Percentiles rank a stretch among this genome's conserved stretches.
phyloP scores from a whole-genome alignment of 2,888 invertebrate species.

The Acleris sparsana region DNA sequence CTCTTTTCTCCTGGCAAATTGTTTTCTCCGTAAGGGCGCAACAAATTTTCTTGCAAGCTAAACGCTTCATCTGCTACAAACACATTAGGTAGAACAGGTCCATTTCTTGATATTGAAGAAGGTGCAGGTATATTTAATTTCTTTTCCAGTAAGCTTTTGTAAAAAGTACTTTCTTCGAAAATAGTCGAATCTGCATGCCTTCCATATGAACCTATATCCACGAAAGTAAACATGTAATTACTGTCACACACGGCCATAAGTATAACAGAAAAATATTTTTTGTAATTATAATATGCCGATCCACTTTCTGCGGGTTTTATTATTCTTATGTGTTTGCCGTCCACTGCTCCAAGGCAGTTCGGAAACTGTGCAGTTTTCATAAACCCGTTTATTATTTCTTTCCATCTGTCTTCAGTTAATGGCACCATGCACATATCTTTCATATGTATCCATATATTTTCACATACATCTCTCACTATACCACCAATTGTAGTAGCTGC shows the following conservation, averaged over 20 bases:
- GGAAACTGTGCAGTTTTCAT: slow-evolving; percentile 35
- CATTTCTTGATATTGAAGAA: too few relatives aligned
- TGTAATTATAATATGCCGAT: slow-evolving; percentile 36
- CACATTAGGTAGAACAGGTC: too few relatives aligned
- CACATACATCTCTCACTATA: slow-evolving; percentile 34
- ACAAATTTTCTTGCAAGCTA: too few relatives aligned
- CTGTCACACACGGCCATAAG: slow-evolving; percentile 32
- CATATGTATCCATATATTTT: slow-evolving; percentile 39
- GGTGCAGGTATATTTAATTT: slow-evolving; percentile 39
- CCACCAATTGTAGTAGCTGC: slow-evolving; percentile 33
- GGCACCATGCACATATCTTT: slow-evolving; percentile 38
- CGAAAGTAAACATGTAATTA: slow-evolving; percentile 38
- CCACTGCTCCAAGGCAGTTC: slow-evolving; percentile 42
- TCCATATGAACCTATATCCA: slow-evolving; percentile 41
- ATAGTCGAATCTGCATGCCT: slow-evolving; percentile 38
- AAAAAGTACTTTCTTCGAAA: slow-evolving; percentile 40
- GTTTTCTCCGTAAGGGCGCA: too few relatives aligned
- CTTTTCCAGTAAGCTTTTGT: slow-evolving; percentile 37
- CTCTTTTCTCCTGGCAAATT: too few relatives aligned
- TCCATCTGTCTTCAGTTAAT: slow-evolving; percentile 33
- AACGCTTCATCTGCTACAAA: too few relatives aligned
- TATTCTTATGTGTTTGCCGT: slow-evolving; percentile 42
- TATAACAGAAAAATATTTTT: slow-evolving; percentile 37
- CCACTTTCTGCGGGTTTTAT: slow-evolving; percentile 22
- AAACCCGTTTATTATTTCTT: slow-evolving; percentile 26